These are phyloP conservation scores for Cossypha polioptera DNA, from an alignment of 2,797 vertebrate species.

Conservation along the genomic window DNA sequence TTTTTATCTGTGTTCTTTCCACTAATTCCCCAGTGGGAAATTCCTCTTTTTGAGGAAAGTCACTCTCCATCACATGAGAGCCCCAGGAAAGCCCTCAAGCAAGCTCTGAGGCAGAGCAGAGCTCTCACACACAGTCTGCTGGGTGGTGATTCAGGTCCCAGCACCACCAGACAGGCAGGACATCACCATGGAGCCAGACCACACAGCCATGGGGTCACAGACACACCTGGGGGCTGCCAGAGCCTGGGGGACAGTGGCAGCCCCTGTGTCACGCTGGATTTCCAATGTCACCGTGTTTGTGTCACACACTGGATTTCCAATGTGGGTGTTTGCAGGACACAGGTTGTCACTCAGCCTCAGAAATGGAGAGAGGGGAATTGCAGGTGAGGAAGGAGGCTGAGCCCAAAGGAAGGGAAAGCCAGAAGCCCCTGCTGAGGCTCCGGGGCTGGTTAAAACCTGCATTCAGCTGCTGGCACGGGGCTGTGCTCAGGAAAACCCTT, in stretches of 20 bases:
- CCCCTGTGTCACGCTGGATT: rapidly evolving
- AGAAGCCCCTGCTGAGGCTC: not conserved
- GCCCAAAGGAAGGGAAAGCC: not conserved
- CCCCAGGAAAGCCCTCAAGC: not conserved
- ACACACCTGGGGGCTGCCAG: rapidly evolving
- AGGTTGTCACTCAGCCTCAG: rapidly evolving
- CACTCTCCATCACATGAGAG: not conserved
- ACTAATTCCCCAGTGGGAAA: not conserved
- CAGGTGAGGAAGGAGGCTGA: not conserved
- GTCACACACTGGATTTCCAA: rapidly evolving
- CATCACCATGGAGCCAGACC: rapidly evolving
- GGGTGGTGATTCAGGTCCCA: not conserved
- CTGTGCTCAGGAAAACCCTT: not conserved
- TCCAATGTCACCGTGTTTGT: not conserved
- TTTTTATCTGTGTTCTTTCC: not conserved
- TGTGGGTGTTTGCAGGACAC: rapidly evolving
- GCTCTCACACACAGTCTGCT: rapidly evolving
- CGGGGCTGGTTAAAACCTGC: not conserved
- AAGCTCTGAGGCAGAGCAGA: not conserved
- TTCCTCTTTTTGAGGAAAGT: not conserved
- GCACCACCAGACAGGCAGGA: not conserved
- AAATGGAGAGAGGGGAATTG: rapidly evolving
- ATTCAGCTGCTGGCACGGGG: not conserved
- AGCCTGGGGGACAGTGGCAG: rapidly evolving
- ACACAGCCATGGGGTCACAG: rapidly evolving